A percentile compares a stretch with the other conserved stretches of the same genome.
phyloP scores from a whole-genome alignment of 2,113 vertebrate species.

The Alouatta palliata region DNA sequence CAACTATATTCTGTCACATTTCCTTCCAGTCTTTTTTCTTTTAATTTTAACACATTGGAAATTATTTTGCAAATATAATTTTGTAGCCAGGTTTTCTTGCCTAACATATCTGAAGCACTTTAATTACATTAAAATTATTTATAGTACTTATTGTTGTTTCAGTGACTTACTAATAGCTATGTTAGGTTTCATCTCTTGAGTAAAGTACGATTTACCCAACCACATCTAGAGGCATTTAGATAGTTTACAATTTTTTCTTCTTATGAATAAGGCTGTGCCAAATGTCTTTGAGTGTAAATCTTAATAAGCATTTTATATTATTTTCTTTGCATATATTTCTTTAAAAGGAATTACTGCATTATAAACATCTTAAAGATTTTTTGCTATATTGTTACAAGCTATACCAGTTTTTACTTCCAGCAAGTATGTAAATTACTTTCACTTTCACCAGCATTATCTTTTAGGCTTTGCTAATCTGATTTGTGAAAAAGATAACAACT shows the following conservation, averaged over 20 bases:
- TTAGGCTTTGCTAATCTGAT: neutral
- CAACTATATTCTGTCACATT: neutral
- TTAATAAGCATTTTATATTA: neutral
- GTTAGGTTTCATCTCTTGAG: neutral
- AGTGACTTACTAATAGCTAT: neutral
- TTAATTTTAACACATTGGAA: slow-evolving; percentile 10
- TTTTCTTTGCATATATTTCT: slow-evolving; percentile 16
- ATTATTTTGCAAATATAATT: neutral
- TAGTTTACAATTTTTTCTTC: neutral
- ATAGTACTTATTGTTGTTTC: neutral
- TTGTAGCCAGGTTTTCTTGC: neutral
- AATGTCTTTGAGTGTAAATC: neutral
- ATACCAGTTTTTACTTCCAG: neutral
- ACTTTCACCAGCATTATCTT: neutral
- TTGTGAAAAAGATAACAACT: neutral
- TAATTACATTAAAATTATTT: neutral
- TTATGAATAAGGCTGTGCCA: neutral
- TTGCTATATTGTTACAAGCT: neutral
- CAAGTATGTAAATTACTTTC: neutral
- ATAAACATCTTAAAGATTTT: neutral
- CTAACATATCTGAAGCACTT: slow-evolving; percentile 11
- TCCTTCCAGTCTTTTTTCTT: slow-evolving; percentile 48
- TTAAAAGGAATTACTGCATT: neutral
- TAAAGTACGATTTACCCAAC: neutral
- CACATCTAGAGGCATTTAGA: neutral